Evolutionary conservation across 2,113 vertebrate species (phyloP), one percentile per base, ranked within the genome.

Genomic region (Raja brachyura): DNA sequence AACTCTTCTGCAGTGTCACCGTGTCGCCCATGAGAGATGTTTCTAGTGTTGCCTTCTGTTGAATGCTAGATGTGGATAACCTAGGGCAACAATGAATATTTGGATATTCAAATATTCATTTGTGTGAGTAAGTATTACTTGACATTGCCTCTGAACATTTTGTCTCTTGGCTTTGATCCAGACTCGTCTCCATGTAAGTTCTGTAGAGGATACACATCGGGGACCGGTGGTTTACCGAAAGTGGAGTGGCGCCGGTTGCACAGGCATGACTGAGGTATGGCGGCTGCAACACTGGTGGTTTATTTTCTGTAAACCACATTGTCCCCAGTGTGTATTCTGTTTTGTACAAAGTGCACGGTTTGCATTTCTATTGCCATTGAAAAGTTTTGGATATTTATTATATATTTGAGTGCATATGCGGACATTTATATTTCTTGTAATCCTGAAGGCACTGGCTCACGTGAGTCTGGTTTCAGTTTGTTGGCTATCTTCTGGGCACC

Each of bases 121-220:
- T 70, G 90, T 92, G 68, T 92, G 66, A 54, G 39, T 66, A 70
- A 70, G 68, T 92, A 92, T 70, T 92, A 73, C 33, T 73, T 92
- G 73, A 92, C 66, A 92, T 92, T 92, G 39, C 68, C 90, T 92
- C 90, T 92, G 90, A 92, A 92, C 59, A 33, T 92, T 92, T 92
- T 92, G 90, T 92, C 90, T 92, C 90, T 92, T 92, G 90, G 90
- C 90, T 92, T 92, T 92, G 90, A 92, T 92, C 68, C 90, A 92
- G 90, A 92, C 90, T 74, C 90, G 90, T 18, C 90, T 92, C 90
- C 90, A 73, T 92, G 70, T 73, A 92, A 92, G 70, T 92, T 92
- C 90, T 92, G 68, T 92, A 92, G 90, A 92, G 90, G 90, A 92
- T 92, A 92, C 66, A 92, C 90, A 92, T 73, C 90, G 68, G 90